Percentiles rank a stretch among this genome's conserved stretches.
These are phyloP conservation scores for Macrobrachium nipponense DNA, from an alignment of 1,140 invertebrate genomes.

Conservation along the genomic window DNA sequence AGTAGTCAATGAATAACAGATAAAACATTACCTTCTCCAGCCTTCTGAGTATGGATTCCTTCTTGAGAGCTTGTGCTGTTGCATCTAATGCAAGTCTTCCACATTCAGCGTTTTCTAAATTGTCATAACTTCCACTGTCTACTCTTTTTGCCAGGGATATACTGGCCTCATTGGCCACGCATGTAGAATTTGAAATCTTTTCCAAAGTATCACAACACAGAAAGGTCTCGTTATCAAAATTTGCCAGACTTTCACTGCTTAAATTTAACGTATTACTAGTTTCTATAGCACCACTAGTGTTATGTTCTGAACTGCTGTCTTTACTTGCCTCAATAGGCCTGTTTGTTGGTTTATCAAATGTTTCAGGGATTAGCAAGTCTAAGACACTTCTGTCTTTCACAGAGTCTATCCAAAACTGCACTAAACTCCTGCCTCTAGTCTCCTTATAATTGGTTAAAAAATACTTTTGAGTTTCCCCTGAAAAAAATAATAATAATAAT, in stretches of 20 bases:
- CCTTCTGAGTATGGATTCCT: slow-evolving; percentile 39
- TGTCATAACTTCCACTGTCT: slow-evolving; percentile 40
- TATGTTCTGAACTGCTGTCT: slow-evolving; percentile 14
- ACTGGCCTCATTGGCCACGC: slow-evolving; percentile 32
- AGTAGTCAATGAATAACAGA: neutral
- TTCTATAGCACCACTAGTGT: slow-evolving; percentile 54
- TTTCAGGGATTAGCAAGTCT: slow-evolving; percentile 56
- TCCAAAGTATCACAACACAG: slow-evolving; percentile 21
- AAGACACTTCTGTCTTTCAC: slow-evolving; percentile 54
- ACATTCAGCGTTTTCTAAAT: slow-evolving; percentile 7
- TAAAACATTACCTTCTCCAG: slow-evolving; percentile 43
- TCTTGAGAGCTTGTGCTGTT: slow-evolving; percentile 35
- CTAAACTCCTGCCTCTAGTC: slow-evolving; percentile 68
- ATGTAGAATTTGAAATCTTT: slow-evolving; percentile 29
- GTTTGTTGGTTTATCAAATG: slow-evolving; percentile 10
- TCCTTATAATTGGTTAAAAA: slow-evolving; percentile 61
- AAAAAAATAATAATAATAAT: slow-evolving; percentile 11
- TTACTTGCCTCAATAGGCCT: slow-evolving; percentile 20
- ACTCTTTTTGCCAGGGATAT: slow-evolving; percentile 20
- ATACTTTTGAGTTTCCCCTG: slow-evolving; percentile 62
- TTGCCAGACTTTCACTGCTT: slow-evolving; percentile 56
- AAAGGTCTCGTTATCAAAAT: slow-evolving; percentile 49
- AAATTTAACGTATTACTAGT: slow-evolving; percentile 45
- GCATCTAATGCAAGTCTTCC: slow-evolving; percentile 15
- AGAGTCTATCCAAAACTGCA: slow-evolving; percentile 64